phyloP scores from a whole-genome alignment of 1,140 invertebrate genomes.

The Philopotamus ludificatus region DNA sequence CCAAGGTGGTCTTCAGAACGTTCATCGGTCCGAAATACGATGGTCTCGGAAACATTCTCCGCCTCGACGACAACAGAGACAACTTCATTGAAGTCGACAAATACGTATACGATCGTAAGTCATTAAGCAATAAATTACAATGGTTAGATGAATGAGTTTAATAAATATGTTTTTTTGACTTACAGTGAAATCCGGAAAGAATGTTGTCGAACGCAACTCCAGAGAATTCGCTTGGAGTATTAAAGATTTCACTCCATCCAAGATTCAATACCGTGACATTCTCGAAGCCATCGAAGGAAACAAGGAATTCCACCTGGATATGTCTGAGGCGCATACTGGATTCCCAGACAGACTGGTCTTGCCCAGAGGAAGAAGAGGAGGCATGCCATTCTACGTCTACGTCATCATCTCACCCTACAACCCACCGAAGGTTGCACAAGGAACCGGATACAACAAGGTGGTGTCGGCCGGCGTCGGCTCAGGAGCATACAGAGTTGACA shows the following conservation, averaged over 20 bases:
- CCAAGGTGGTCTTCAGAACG: slow-evolving; percentile 55
- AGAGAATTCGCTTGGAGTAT: slow-evolving; percentile 55
- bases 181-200: slow-evolving; percentile 55
- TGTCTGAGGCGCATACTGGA: slow-evolving; percentile 52
- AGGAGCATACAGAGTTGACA: slow-evolving; percentile 51
- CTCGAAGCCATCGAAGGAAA: slow-evolving; percentile 48
- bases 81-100: slow-evolving; percentile 60
- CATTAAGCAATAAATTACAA: neutral
- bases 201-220: slow-evolving; percentile 58
- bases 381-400: slow-evolving; percentile 61
- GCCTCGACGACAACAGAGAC: slow-evolving; percentile 53
- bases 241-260: slow-evolving; percentile 49
- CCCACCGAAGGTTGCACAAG: slow-evolving; percentile 45
- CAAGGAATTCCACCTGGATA: slow-evolving; percentile 46
- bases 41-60: slow-evolving; percentile 49
- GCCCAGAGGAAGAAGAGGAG: slow-evolving; percentile 61
- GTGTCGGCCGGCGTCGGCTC: slow-evolving; percentile 47
- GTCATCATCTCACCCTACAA: slow-evolving; percentile 58
- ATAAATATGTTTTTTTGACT: slow-evolving; percentile 18
- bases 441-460: slow-evolving; percentile 45
- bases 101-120: slow-evolving; percentile 52
- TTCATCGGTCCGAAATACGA: slow-evolving; percentile 63
- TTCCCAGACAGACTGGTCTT: slow-evolving; percentile 63
- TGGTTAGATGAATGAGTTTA: neutral
- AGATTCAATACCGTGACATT: slow-evolving; percentile 46